Conservation (phyloP, 2,888 invertebrate genomes). For the Mystacides longicornis region DNA sequence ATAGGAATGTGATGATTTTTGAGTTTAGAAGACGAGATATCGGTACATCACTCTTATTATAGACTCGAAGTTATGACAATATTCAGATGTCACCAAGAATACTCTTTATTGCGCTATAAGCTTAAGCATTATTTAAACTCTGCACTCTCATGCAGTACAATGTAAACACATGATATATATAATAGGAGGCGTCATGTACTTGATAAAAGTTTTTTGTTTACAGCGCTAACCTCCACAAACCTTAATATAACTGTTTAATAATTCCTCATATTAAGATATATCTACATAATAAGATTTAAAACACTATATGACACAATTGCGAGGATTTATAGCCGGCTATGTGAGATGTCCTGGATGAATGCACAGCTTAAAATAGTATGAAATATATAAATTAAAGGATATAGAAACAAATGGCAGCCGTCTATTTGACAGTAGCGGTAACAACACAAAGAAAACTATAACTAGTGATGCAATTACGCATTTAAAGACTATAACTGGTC, state of each 20-base stretch:
- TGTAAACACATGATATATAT: slow-evolving; percentile 11
- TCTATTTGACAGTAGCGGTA: slow-evolving; percentile 43
- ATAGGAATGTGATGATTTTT: too few relatives aligned
- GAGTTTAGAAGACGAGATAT: too few relatives aligned
- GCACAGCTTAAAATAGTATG: slow-evolving; percentile 7
- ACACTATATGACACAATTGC: not conserved
- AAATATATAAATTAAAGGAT: slow-evolving; percentile 35
- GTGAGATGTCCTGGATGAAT: slow-evolving; percentile 7
- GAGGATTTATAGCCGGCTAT: not conserved
- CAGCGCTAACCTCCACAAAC: slow-evolving; percentile 22
- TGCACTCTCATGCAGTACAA: not conserved
- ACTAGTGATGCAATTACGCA: slow-evolving; percentile 26
- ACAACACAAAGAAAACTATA: slow-evolving; percentile 46
- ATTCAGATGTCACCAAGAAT: not conserved
- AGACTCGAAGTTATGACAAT: too few relatives aligned
- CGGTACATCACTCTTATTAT: too few relatives aligned
- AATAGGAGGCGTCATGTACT: slow-evolving; percentile 13
- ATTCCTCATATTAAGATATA: slow-evolving; percentile 12
- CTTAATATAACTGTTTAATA: too few relatives aligned
- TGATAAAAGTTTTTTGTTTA: slow-evolving; percentile 22
- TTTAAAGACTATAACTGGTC: not conserved
- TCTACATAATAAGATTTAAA: not conserved
- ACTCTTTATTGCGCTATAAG: not conserved
- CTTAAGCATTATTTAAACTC: not conserved
- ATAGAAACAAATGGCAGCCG: slow-evolving; percentile 47